Evolutionary conservation across 2,888 invertebrate genomes (phyloP), one percentile per base, ranked within the genome.

Genomic region (Latheticus oryzae): DNA sequence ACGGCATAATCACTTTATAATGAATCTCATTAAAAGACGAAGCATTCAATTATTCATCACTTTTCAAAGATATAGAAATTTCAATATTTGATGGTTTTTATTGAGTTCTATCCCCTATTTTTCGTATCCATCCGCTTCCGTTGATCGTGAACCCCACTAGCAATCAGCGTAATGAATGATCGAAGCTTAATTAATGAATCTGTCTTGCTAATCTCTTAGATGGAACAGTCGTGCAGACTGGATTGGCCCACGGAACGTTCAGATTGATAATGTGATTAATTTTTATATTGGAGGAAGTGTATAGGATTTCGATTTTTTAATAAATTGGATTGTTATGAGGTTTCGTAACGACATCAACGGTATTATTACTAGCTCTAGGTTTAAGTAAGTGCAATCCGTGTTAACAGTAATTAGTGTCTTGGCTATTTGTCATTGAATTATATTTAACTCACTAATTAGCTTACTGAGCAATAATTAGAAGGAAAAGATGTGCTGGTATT

Each of bases 121-220:
- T 40, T 40, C 40, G 11, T 17, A 35, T 9, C n/a, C n/a, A 2
- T 33, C 48, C 48, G 48, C 48, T 48, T 26, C 13, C 11, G 9
- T 26, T 24, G 12, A 48, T 33, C 9, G 5, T 15, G 26, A 19
- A 16, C 28, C 13, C 26, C 12, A 38, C 71, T 73, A 72, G 71
- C 77, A 78, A 78, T 79, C 78, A 77, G 74, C 76, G 74, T 78
- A 79, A 79, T 78, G 78, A 79, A 78, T 77, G 78, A 78, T 79
- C 78, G 76, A 71, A 71, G 72, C 77, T 78, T 78, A 79, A 78
- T 79, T 78, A 79, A 79, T 78, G 79, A 79, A 79, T 78, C 78
- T 78, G 79, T 78, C 78, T 78, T 78, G 78, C 78, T 79, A 79
- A 78, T 79, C 79, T 79, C 76, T 76, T 78, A 78, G 78, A 78